These are phyloP conservation scores for Venturia canescens DNA, from an alignment of 1,140 invertebrate species.

Conservation along the genomic window DNA sequence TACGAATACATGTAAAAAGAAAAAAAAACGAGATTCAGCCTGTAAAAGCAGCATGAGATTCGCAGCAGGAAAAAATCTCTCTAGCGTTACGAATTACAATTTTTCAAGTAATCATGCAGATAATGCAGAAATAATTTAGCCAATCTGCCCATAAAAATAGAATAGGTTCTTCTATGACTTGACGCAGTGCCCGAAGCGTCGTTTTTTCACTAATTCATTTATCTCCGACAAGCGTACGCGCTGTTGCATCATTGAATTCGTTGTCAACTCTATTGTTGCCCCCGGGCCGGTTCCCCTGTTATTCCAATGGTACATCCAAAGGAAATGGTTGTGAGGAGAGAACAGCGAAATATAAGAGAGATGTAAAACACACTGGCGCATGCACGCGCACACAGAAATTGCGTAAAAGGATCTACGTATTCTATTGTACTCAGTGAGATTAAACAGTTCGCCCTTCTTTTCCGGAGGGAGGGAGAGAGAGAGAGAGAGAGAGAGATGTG, in stretches of 20 bases:
- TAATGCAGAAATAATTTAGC: too few relatives aligned
- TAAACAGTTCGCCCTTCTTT: constrained; percentile 28
- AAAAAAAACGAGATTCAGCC: too few relatives aligned
- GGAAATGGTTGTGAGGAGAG: background rate
- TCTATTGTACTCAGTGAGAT: constrained; percentile 15
- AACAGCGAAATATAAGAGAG: background rate
- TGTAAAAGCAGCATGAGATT: too few relatives aligned
- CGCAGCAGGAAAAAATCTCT: too few relatives aligned
- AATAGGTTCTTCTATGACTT: too few relatives aligned
- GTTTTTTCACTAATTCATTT: background rate
- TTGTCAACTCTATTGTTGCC: background rate
- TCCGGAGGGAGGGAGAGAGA: background rate
- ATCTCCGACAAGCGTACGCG: background rate
- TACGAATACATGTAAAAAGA: too few relatives aligned
- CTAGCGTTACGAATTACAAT: background rate
- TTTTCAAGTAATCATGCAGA: background rate
- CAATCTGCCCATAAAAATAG: too few relatives aligned
- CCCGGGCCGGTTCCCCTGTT: background rate
- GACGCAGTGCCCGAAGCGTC: background rate
- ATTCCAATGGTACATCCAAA: background rate
- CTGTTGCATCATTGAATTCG: background rate
- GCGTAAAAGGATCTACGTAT: background rate
- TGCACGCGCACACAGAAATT: background rate
- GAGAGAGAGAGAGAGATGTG: constrained; percentile 8
- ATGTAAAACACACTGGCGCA: background rate